Percentiles rank a stretch among this genome's conserved stretches.
phyloP scores from a whole-genome alignment of 2,888 invertebrate species.

The Boloria selene region DNA sequence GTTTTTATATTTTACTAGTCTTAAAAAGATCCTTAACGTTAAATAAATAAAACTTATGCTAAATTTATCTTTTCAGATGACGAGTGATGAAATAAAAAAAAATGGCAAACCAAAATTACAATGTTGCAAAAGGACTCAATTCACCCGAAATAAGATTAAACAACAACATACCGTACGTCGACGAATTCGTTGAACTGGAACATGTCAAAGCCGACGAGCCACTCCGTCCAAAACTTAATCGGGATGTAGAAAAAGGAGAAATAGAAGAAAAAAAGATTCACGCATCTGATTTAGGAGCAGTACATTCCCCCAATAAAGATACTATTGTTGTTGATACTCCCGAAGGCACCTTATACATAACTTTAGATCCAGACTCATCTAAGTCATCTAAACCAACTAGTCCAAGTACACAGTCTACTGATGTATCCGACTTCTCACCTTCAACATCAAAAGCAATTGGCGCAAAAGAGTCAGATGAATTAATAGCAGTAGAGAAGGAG shows the following conservation, averaged over 20 bases:
- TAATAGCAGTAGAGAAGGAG: slow-evolving; percentile 62
- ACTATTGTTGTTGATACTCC: slow-evolving; percentile 76
- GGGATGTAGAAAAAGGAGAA: slow-evolving; percentile 50
- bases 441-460: slow-evolving; percentile 60
- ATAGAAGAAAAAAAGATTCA: slow-evolving; percentile 53
- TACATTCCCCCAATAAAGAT: slow-evolving; percentile 69
- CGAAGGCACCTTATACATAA: slow-evolving; percentile 75
- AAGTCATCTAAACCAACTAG: slow-evolving; percentile 52
- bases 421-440: slow-evolving; percentile 51
- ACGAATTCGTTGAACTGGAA: slow-evolving; percentile 60
- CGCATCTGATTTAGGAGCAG: slow-evolving; percentile 63
- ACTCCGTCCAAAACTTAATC: slow-evolving; percentile 50
- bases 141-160: slow-evolving; percentile 60
- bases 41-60: background rate
- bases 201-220: slow-evolving; percentile 53
- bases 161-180: slow-evolving; percentile 54
- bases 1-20: no score
- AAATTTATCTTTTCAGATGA: slow-evolving; percentile 52
- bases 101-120: slow-evolving; percentile 53
- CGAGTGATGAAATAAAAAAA: slow-evolving; percentile 60
- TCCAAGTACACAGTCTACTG: slow-evolving; percentile 55
- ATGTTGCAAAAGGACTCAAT: slow-evolving; percentile 65
- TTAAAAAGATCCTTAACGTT: background rate
- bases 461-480: slow-evolving; percentile 56
- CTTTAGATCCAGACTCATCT: slow-evolving; percentile 65